Conservation (phyloP, 2,888 invertebrate species). For the Glomeris marginata region DNA sequence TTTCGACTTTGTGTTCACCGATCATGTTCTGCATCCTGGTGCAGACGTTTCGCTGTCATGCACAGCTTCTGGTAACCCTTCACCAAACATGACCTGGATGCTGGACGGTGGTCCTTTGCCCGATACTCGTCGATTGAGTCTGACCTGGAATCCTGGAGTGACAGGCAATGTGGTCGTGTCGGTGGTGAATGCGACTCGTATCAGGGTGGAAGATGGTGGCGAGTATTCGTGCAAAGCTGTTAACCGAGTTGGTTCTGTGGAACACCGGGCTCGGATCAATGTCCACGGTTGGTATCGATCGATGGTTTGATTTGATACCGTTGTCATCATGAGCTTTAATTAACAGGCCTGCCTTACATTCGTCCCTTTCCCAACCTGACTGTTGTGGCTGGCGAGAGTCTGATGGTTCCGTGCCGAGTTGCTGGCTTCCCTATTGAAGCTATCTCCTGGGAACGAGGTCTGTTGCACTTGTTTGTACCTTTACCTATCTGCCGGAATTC, state of each 20-base stretch:
- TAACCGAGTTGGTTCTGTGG: conserved; percentile 69
- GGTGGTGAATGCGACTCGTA: conserved; percentile 71
- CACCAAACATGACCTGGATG: conserved; percentile 81
- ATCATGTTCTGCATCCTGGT: conserved; percentile 7
- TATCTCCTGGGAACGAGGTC: conserved; percentile 30
- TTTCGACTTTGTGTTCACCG: conserved; percentile 7
- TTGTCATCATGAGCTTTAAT: background rate
- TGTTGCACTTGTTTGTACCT: conserved; percentile 1
- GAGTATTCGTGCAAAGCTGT: conserved; percentile 73
- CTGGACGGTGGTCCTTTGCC: conserved; percentile 68
- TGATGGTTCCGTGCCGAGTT: conserved; percentile 28
- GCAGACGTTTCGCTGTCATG: conserved; percentile 55
- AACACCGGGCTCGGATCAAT: conserved; percentile 71
- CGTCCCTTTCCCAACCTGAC: conserved; percentile 29
- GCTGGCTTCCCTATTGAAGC: conserved; percentile 28
- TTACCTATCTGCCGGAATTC: too few relatives aligned
- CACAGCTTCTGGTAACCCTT: conserved; percentile 85
- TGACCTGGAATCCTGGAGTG: conserved; percentile 62
- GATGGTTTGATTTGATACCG: too few relatives aligned
- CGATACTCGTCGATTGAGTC: conserved; percentile 40
- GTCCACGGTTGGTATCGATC: conserved; percentile 40
- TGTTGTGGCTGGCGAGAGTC: conserved; percentile 28
- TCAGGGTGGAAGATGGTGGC: conserved; percentile 78
- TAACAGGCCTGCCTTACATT: conserved; percentile 28
- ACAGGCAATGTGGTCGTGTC: conserved; percentile 60